phyloP scores from a whole-genome alignment of 2,888 invertebrate species.

The Cryptus viduatorius region DNA sequence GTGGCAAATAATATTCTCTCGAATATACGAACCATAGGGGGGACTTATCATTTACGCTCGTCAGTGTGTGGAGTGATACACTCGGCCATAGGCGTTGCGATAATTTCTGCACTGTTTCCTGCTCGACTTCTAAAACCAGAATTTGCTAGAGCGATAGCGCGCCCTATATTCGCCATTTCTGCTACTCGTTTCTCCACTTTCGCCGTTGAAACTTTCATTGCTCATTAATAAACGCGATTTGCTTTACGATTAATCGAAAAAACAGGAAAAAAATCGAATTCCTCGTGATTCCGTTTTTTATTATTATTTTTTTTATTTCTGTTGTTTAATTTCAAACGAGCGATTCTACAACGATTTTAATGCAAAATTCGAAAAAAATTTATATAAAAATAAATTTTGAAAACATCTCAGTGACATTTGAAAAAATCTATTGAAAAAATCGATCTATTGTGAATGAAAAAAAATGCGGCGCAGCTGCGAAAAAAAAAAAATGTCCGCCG shows the following conservation, averaged over 20 bases:
- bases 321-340: no score
- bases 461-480: background rate
- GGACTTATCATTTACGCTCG: conserved; percentile 55
- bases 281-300: background rate
- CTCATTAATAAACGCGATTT: background rate
- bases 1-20: conserved; percentile 57
- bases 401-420: no score
- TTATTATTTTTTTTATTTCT: no score
- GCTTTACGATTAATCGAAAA: background rate
- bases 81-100: conserved; percentile 62
- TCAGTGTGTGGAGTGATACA: conserved; percentile 21
- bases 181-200: background rate
- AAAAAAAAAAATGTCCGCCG: background rate
- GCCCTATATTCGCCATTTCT: conserved; percentile 54
- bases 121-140: conserved; percentile 72
- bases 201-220: background rate
- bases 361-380: no score
- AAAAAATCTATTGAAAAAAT: background rate
- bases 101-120: conserved; percentile 77
- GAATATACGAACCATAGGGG: conserved; percentile 13
- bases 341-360: no score
- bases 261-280: background rate
- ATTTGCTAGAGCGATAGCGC: conserved; percentile 65
- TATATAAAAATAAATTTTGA: no score
- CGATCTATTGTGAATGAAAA: background rate